These are phyloP conservation scores for Parazoanthus atlanticus DNA, from an alignment of 92 coral and sea anemone genomes.

Conservation along the genomic window DNA sequence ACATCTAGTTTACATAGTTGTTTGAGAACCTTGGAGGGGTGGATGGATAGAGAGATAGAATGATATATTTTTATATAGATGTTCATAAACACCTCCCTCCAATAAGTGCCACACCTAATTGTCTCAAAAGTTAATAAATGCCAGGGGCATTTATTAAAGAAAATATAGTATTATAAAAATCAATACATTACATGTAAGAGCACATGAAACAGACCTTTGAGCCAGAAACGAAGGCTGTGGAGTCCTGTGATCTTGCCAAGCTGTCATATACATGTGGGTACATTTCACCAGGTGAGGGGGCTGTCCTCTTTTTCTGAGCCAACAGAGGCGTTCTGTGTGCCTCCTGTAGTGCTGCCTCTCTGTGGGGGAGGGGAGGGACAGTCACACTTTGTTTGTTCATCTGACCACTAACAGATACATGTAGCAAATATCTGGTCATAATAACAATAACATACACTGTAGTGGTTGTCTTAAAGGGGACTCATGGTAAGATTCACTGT, in stretches of 20 bases:
- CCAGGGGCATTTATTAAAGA: no score
- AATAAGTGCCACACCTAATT: no score
- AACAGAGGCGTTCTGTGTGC: conserved; percentile 72
- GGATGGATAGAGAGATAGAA: no score
- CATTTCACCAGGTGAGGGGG: conserved; percentile 53
- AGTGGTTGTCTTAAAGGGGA: not conserved
- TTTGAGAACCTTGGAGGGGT: no score
- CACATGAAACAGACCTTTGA: conserved; percentile 63
- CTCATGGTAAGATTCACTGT: no score
- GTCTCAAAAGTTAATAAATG: no score
- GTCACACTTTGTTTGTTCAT: not conserved
- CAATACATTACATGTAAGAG: no score
- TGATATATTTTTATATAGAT: no score
- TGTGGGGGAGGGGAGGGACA: conserved; percentile 6
- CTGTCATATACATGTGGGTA: conserved; percentile 92
- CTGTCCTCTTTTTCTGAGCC: conserved; percentile 51
- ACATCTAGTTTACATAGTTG: no score
- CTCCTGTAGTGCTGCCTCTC: conserved; percentile 82
- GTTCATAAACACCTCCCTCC: no score
- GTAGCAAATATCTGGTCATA: not conserved
- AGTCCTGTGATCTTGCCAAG: conserved; percentile 67
- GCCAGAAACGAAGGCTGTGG: conserved; percentile 90
- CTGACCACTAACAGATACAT: not conserved
- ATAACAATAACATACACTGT: not conserved
- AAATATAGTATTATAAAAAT: no score